Evolutionary conservation across 2,113 vertebrate genomes (phyloP).

Genomic region (Dendropsophus ebraccatus): DNA sequence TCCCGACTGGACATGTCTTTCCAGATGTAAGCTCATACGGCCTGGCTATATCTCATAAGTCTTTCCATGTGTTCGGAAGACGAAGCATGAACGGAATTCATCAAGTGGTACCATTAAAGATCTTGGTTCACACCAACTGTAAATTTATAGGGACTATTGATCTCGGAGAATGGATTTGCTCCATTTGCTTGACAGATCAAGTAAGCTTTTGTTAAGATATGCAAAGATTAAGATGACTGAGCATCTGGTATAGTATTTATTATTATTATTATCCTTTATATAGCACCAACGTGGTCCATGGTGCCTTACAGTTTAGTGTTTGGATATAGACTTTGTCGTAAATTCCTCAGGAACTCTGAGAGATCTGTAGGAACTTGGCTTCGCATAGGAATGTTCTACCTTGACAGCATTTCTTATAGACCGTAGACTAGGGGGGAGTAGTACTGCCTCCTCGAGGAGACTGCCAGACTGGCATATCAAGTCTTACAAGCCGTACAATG

Average conservation of each 20-base stretch:
- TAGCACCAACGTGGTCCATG: not conserved
- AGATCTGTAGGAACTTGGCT: not conserved
- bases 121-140: slow-evolving; percentile 16
- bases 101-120: slow-evolving; percentile 11
- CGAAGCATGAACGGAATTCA: slow-evolving; percentile 8
- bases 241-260: not conserved
- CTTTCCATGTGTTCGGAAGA: slow-evolving; percentile 36
- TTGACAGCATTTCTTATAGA: not conserved
- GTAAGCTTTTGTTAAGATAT: not conserved
- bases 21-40: slow-evolving; percentile 28
- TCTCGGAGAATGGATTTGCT: not conserved
- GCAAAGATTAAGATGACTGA: not conserved
- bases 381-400: not conserved
- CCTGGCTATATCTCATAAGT: slow-evolving; percentile 40
- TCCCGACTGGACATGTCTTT: not conserved
- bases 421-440: too few species aligned
- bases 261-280: not conserved
- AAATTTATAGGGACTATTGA: slow-evolving; percentile 34
- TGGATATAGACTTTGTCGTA: not conserved
- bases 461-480: too few species aligned
- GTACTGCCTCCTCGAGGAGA: too few species aligned
- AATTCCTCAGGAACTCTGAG: not conserved
- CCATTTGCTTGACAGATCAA: not conserved
- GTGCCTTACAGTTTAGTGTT: not conserved
- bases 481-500: too few species aligned